Percentiles rank a stretch among this genome's conserved stretches.
These are phyloP conservation scores for Argyrosomus japonicus DNA, from an alignment of 2,113 vertebrate species.

Conservation along the genomic window DNA sequence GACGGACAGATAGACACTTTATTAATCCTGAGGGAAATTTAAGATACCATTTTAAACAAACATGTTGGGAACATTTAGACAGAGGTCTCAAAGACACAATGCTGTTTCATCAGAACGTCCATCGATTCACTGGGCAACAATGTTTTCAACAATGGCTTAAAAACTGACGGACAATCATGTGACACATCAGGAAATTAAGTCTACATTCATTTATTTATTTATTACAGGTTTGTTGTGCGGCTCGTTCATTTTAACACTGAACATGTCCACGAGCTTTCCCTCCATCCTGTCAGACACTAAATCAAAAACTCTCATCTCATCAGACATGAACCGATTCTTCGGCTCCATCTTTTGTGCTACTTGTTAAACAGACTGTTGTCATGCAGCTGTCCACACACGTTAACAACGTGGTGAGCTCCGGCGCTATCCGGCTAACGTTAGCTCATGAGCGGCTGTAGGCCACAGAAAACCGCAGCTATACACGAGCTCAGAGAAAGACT, in stretches of 20 bases:
- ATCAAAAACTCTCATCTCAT: neutral
- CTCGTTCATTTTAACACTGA: neutral
- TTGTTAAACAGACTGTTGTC: neutral
- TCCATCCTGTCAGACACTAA: neutral
- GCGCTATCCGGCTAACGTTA: neutral
- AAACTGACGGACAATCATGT: too few relatives aligned
- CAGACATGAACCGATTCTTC: neutral
- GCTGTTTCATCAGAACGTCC: too few relatives aligned
- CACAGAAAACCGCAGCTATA: neutral
- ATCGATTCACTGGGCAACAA: too few relatives aligned
- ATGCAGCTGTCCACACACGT: neutral
- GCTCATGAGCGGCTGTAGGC: conserved; percentile 18
- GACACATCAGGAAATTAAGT: neutral
- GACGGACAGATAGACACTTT: too few relatives aligned
- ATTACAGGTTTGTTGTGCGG: too few relatives aligned
- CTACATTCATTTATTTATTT: too few relatives aligned
- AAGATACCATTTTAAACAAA: too few relatives aligned
- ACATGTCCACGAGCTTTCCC: neutral
- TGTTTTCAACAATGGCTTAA: too few relatives aligned
- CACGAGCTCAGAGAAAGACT: neutral
- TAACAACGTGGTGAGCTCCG: conserved; percentile 50
- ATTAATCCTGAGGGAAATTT: too few relatives aligned
- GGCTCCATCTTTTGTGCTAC: fast-evolving
- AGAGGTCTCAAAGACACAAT: too few relatives aligned
- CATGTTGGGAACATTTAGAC: too few relatives aligned